phyloP scores from a whole-genome alignment of 53 echinoderm and acorn worm genomes.

The Echinarachnius parma region DNA sequence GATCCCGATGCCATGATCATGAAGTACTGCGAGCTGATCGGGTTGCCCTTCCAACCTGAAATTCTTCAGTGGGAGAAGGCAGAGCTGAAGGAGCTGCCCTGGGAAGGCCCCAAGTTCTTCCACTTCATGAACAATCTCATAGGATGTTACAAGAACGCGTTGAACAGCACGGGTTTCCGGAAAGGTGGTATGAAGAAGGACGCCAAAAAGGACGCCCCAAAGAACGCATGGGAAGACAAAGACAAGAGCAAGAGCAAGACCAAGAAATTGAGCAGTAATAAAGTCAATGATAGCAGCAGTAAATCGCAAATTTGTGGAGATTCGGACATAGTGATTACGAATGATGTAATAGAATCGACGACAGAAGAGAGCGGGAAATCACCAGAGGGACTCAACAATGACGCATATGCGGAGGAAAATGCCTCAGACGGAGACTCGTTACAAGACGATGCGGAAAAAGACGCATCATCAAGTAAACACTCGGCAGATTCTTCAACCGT shows the following conservation, averaged over 20 bases:
- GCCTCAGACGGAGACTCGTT: no score
- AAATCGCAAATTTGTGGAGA: no score
- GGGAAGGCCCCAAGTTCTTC: conserved; percentile 60
- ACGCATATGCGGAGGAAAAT: neutral
- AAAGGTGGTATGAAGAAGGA: conserved; percentile 34
- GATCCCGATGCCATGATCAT: conserved; percentile 64
- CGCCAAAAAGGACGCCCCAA: neutral
- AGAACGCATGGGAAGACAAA: neutral
- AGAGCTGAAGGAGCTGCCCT: conserved; percentile 45
- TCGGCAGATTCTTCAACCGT: neutral
- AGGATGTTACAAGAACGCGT: conserved; percentile 64
- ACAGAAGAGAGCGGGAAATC: no score
- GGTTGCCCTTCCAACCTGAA: conserved; percentile 53
- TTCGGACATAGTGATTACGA: no score
- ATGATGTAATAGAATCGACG: no score
- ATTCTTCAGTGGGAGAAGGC: conserved; percentile 73
- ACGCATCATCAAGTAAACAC: no score
- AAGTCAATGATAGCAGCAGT: no score
- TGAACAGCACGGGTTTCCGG: conserved; percentile 56
- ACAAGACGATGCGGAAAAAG: neutral
- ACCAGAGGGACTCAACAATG: neutral
- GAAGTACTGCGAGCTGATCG: conserved; percentile 59
- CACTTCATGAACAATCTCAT: conserved; percentile 46
- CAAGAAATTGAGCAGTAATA: neutral
- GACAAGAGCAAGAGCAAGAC: neutral